Base-by-base conservation (phyloP, 2,113 vertebrate genomes). In the Myiagra hebetior region DNA sequence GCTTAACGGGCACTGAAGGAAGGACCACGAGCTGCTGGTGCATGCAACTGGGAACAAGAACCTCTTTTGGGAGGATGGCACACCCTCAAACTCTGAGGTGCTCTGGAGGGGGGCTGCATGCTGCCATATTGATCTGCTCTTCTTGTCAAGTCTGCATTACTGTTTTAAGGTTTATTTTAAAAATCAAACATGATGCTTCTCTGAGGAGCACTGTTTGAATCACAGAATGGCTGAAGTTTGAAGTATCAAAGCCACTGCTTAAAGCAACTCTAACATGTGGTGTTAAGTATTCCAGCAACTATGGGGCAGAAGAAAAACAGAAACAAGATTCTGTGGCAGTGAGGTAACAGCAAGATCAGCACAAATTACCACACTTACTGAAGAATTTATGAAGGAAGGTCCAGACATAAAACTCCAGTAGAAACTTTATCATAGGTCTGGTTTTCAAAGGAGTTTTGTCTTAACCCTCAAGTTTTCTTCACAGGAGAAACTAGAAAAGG, bases 61-160 rank as follows among this genome's bases (percentile, higher is more conserved):
- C 7, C 4, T 60, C 56, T 8, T 39, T 24, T 28, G 7, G 15
- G 5, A n/a, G 2, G 14, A 85, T 60, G 16, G 30, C 10, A 62
- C 13, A 46, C 53, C 9, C 72, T 73, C 49, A 72, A 8, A 35
- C 28, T 31, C 27, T 64, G 27, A 59, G 15, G 37, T 22, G 10
- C 39, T 18, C 12, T 10, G 8, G 7, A 7, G 7, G 2, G 5
- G 7, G 9, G 18, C 24, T 30, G 27, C 8, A 8, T 14, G 22
- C 31, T 68, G 57, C n/a, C 17, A 7, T 16, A 75, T 1, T 7
- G 2, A 52, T 52, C 23, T 67, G 10, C 23, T 75, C 62, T 35
- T 68, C 7, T 20, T 28, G 37, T 52, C 1, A 2, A 46, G 7
- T 14, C n/a, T 28, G 15, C 19, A 49, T 23, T 68, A 46, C 18